Base-by-base conservation (phyloP, 2,113 vertebrate species). In the Columba janthina region DNA sequence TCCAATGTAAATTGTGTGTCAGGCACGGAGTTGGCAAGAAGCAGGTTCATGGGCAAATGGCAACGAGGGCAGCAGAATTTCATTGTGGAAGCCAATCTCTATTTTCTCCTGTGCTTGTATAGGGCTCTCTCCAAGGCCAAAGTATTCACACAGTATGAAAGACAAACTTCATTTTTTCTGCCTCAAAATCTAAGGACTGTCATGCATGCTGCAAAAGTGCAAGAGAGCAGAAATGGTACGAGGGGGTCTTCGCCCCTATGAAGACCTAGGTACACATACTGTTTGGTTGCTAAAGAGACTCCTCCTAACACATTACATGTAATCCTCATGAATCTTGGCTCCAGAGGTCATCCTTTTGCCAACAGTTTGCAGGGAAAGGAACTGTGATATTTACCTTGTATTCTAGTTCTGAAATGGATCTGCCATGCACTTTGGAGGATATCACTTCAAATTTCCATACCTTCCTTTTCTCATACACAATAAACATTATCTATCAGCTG, bases 171-270 rank as follows among this genome's bases (percentile, higher is more conserved):
- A 31, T 19, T 31, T 65, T 86, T 90, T 74, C 53, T 88, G 51
- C 57, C 61, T 93, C 61, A 80, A 94, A 92, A 87, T 61, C 48
- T 94, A 90, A 74, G 40, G 76, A 86, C 77, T 48, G 21, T 48
- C 56, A 75, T 85, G 51, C 34, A 48, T 20, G 16, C 82, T 81
- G 73, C 64, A 76, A 75, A 96, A 71, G 36, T 26, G 28, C 26
- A 51, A 67, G 71, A 2, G n/a, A 91, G 69, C 34, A 58, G 64
- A 67, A 89, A 83, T 0, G 0, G 32, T 9, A 19, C 8, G 21
- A 82, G 38, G 61, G 82, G 44, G 56, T 10, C 71, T 73, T 6
- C 0, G 7, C 26, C 78, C 66, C 54, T 71, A 1, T 8, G 61
- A 38, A 77, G 51, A 66, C 53, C n/a, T n/a, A 85, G 29, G n/a